Conservation (phyloP, 1,140 invertebrate species). For the Platyscapa corneri region DNA sequence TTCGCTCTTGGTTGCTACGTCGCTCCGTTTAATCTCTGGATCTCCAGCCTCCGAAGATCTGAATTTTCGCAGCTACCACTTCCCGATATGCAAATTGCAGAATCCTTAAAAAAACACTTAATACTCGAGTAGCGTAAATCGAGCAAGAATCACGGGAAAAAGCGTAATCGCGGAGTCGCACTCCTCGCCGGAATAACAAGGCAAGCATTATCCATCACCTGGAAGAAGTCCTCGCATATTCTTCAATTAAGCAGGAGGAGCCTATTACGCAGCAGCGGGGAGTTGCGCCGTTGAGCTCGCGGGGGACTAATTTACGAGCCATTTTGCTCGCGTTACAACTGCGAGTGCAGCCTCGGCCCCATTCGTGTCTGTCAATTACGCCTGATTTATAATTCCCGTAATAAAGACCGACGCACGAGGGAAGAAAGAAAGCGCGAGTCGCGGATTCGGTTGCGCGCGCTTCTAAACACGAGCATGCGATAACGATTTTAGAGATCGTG, state of each 20-base stretch:
- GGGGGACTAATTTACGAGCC: not conserved
- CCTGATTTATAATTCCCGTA: not conserved
- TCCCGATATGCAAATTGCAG: not conserved
- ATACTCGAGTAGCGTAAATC: no score
- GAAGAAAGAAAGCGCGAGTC: not conserved
- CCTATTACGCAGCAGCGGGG: not conserved
- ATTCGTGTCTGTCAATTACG: not conserved
- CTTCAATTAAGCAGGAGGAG: not conserved
- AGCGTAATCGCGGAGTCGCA: not conserved
- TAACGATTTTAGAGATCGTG: not conserved
- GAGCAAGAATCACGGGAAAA: not conserved
- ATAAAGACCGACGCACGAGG: not conserved
- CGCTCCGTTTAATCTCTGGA: not conserved
- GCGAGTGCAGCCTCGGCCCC: not conserved
- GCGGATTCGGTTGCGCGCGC: not conserved
- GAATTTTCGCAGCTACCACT: not conserved
- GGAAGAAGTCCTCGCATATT: not conserved
- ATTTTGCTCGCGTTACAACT: not conserved
- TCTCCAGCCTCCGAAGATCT: not conserved
- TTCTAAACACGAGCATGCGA: no score
- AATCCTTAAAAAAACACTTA: not conserved
- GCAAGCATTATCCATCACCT: not conserved
- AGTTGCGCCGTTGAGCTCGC: not conserved
- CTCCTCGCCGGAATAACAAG: not conserved
- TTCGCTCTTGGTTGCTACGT: not conserved